Conservation (phyloP, 2,797 vertebrate species). For the Pseudocheirus occidentalis region DNA sequence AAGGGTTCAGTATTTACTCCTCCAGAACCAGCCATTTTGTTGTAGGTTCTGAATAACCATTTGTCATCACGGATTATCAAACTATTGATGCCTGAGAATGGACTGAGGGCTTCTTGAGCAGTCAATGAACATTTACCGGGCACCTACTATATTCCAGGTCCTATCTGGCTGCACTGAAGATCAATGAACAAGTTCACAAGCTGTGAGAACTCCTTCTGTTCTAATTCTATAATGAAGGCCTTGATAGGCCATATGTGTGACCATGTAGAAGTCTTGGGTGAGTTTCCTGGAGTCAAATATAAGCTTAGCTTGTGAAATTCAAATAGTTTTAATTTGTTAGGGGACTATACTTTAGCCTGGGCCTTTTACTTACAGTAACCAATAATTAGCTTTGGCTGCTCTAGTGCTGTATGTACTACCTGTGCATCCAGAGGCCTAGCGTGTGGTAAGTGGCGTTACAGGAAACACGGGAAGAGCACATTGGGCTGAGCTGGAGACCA, state of each 20-base stretch:
- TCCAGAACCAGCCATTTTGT: not conserved
- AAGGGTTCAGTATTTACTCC: not conserved
- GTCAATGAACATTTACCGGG: not conserved
- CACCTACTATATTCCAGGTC: conserved; percentile 12
- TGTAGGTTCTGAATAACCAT: not conserved
- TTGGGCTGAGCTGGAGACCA: not conserved
- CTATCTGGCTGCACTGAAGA: not conserved
- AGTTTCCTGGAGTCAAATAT: conserved; percentile 43
- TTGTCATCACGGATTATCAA: not conserved
- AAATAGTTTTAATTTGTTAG: conserved; percentile 26
- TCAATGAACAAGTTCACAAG: not conserved
- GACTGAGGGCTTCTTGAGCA: not conserved
- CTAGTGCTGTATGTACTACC: no score
- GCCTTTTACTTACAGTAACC: conserved; percentile 1
- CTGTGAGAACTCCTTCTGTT: not conserved
- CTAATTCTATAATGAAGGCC: not conserved
- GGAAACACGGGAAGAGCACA: conserved; percentile 22
- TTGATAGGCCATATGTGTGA: not conserved
- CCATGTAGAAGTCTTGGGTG: not conserved
- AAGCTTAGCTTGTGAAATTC: conserved; percentile 18
- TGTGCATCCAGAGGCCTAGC: not conserved
- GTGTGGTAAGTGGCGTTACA: not conserved
- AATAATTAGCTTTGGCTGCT: conserved; percentile 11
- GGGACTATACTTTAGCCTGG: not conserved
- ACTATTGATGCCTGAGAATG: not conserved